These are phyloP conservation scores for Meandrina meandrites DNA, from an alignment of 92 coral and sea anemone genomes.

Conservation along the genomic window DNA sequence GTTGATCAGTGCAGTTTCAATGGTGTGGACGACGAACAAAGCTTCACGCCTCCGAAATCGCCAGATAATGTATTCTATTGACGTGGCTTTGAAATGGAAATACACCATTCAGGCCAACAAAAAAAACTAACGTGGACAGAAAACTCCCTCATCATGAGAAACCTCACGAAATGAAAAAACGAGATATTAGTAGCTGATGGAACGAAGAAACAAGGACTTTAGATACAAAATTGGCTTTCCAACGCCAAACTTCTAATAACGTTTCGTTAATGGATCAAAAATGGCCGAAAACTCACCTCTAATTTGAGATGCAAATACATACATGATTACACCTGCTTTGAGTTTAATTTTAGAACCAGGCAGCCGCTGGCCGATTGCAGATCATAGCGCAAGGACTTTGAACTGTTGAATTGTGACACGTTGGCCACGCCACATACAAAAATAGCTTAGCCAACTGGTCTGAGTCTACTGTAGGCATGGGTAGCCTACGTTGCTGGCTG, in stretches of 20 bases:
- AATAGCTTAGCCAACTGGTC: too few species aligned
- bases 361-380: neutral
- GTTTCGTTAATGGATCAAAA: neutral
- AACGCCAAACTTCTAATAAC: neutral
- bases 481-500: too few species aligned
- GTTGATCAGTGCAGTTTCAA: neutral
- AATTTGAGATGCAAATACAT: neutral
- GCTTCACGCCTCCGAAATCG: neutral
- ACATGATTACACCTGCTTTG: neutral
- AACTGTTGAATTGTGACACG: too few species aligned
- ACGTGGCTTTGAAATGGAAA: neutral
- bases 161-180: neutral
- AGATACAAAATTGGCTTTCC: neutral
- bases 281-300: neutral
- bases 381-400: too few species aligned
- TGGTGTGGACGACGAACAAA: neutral
- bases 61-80: neutral
- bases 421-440: too few species aligned
- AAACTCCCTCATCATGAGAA: neutral
- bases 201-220: neutral
- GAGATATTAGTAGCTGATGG: neutral
- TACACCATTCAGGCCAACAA: neutral
- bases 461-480: too few species aligned
- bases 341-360: neutral
- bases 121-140: too few species aligned